Conservation (phyloP, 35 echinoderm and acorn worm genomes). For the Ophioderma brevispina region DNA sequence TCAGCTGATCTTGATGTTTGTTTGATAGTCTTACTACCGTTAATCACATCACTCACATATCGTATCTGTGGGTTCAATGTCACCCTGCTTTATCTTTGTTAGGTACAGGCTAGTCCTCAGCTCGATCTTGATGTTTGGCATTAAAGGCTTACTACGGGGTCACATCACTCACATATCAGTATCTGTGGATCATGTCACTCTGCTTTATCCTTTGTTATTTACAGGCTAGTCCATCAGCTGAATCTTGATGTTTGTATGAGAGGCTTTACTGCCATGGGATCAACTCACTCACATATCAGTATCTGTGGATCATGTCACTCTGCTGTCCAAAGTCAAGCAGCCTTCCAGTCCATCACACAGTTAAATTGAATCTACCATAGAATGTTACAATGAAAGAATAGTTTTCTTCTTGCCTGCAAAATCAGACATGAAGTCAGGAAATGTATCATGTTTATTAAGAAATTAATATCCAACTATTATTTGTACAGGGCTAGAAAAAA, state of each 20-base stretch:
- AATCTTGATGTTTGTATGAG: constrained; percentile 9
- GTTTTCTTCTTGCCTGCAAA: too few species aligned
- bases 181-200: constrained; percentile 13
- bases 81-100: constrained; percentile 5
- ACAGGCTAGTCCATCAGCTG: not conserved
- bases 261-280: not conserved
- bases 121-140: not conserved
- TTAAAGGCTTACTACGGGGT: not conserved
- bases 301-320: constrained; percentile 1
- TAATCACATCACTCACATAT: not conserved
- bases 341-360: not conserved
- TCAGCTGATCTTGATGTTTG: not conserved
- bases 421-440: too few species aligned
- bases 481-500: too few species aligned
- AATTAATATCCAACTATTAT: too few species aligned
- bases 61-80: constrained; percentile 1
- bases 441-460: too few species aligned
- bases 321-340: constrained; percentile 11
- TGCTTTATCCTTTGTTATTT: not conserved
- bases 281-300: not conserved
- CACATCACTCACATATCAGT: not conserved
- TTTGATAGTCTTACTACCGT: not conserved
- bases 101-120: not conserved
- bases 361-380: too few species aligned
- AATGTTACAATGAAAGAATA: too few species aligned